Evolutionary conservation across 1,140 invertebrate genomes (phyloP).

Genomic region (Penaeus vannamei): DNA sequence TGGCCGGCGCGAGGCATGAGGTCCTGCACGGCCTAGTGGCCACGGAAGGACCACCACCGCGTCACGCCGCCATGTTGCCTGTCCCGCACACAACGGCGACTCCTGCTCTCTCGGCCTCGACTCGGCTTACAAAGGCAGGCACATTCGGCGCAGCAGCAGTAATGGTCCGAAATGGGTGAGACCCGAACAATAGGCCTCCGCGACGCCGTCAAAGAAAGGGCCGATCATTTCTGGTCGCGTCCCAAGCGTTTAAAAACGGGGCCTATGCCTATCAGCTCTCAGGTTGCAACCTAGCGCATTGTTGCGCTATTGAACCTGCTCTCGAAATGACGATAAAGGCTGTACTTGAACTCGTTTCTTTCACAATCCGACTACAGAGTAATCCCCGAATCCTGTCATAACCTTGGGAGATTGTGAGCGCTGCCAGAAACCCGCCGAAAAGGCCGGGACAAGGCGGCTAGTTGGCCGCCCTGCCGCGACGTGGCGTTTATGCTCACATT

Average conservation of each 20-base stretch:
- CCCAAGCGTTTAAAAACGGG: constrained; percentile 36
- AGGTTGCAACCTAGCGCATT: constrained; percentile 34
- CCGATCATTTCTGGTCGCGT: constrained; percentile 34
- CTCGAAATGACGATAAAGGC: neutral
- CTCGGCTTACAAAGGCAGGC: constrained; percentile 51
- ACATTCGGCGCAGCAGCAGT: constrained; percentile 38
- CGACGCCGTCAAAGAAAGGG: constrained; percentile 32
- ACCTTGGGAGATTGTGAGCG: too few species aligned
- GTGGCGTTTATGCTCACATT: constrained; percentile 56
- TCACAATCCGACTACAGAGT: too few species aligned
- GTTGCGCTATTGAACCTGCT: constrained; percentile 9
- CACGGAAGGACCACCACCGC: neutral
- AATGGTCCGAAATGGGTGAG: constrained; percentile 59
- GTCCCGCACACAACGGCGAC: neutral
- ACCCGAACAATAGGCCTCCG: constrained; percentile 56
- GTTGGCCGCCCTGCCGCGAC: neutral
- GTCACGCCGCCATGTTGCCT: neutral
- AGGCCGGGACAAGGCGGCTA: too few species aligned
- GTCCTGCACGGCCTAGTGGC: constrained; percentile 57
- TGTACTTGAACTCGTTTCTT: neutral
- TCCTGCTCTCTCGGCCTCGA: constrained; percentile 36
- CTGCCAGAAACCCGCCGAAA: too few species aligned
- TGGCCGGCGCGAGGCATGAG: neutral
- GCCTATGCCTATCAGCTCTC: neutral
- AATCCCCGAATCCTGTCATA: too few species aligned